A percentile compares a stretch with the other conserved stretches of the same genome.
Conservation (phyloP, 1,140 invertebrate species). For the Chrysomallon squamiferum region DNA sequence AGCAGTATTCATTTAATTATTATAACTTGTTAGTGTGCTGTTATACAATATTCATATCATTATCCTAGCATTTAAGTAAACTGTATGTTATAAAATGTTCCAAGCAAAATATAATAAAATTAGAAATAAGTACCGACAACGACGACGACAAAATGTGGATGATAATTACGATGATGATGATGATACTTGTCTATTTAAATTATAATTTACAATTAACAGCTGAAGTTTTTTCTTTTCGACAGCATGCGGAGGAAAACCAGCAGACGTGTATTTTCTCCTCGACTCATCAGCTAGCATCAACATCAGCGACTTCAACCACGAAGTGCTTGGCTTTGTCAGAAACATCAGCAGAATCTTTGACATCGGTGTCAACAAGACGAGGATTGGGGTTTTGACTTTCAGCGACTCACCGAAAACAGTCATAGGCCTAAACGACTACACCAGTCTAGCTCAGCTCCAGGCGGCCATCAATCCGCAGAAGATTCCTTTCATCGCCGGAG, state of each 20-base stretch:
- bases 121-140: too few species aligned
- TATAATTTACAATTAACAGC: too few species aligned
- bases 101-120: too few species aligned
- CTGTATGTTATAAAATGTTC: too few species aligned
- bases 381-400: conserved; percentile 36
- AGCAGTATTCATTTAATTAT: too few species aligned
- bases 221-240: too few species aligned
- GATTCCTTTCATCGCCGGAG: conserved; percentile 25
- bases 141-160: too few species aligned
- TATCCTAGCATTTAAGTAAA: too few species aligned
- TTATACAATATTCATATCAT: too few species aligned
- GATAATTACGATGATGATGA: too few species aligned
- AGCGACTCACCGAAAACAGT: conserved; percentile 20
- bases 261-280: conserved; percentile 46
- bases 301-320: conserved; percentile 26
- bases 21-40: too few species aligned
- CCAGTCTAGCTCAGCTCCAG: conserved; percentile 17
- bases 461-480: background rate
- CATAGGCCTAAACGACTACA: conserved; percentile 24
- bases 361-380: conserved; percentile 24
- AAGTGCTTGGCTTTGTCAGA: conserved; percentile 34
- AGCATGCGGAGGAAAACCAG: conserved; percentile 45
- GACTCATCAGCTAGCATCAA: conserved; percentile 48
- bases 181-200: too few species aligned
- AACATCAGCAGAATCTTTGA: conserved; percentile 35